Evolutionary conservation across 2,797 vertebrate species (phyloP).

Genomic region (Discoglossus pictus): DNA sequence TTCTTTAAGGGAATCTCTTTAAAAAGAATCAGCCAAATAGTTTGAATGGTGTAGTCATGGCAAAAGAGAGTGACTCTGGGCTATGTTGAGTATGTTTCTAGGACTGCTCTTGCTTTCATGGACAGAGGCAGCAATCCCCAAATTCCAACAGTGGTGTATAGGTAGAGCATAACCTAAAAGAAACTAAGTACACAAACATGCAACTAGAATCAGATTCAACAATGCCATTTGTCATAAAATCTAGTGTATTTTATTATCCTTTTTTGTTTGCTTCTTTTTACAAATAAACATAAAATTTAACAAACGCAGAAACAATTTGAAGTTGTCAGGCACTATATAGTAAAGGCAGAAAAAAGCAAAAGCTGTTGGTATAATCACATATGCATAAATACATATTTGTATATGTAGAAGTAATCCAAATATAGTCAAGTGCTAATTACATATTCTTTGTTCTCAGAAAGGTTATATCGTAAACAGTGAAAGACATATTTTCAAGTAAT

Average conservation of each 20-base stretch:
- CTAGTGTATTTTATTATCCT: conserved; percentile 40
- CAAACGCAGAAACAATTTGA: conserved; percentile 55
- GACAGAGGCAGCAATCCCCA: no score
- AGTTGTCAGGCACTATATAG: conserved; percentile 64
- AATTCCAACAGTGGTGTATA: no score
- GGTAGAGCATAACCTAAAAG: no score
- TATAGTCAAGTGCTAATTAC: conserved; percentile 44
- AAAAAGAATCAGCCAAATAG: no score
- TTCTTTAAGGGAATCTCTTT: no score
- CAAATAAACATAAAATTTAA: conserved; percentile 56
- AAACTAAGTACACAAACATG: no score
- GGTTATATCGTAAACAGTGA: conserved; percentile 55
- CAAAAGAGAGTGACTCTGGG: no score
- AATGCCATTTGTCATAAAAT: conserved; percentile 36
- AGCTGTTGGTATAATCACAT: conserved; percentile 28
- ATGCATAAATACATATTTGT: conserved; percentile 33
- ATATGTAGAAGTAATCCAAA: conserved; percentile 15
- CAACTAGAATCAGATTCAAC: no score
- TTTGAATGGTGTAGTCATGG: no score
- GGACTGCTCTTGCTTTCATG: no score
- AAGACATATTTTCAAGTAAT: conserved; percentile 36
- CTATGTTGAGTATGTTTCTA: no score
- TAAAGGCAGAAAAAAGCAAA: conserved; percentile 54
- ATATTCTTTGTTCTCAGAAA: conserved; percentile 39
- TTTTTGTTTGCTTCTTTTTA: conserved; percentile 49